A percentile compares a stretch with the other conserved stretches of the same genome.
phyloP scores from a whole-genome alignment of 2,113 vertebrate genomes.

The Zosterops japonicus region DNA sequence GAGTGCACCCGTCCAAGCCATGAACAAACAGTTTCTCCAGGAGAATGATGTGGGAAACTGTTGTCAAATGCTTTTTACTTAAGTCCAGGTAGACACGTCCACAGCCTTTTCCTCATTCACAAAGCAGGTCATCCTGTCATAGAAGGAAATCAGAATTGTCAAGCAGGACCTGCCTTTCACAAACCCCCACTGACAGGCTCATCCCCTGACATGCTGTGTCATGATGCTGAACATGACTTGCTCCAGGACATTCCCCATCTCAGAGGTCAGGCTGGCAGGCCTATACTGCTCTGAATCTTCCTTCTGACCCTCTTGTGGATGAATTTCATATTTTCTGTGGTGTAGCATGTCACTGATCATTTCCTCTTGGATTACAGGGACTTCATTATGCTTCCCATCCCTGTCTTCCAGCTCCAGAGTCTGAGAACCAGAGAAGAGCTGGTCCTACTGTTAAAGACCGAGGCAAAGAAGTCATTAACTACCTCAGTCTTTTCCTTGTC shows the following conservation, averaged over 20 bases:
- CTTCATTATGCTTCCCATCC: not conserved
- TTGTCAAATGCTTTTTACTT: not conserved
- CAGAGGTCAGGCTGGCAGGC: not conserved
- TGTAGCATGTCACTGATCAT: not conserved
- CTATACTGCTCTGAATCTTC: not conserved
- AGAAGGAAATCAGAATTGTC: not conserved
- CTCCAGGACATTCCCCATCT: not conserved
- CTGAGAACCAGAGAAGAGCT: not conserved
- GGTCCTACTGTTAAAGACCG: not conserved
- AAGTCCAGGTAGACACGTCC: rapidly evolving
- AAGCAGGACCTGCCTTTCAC: not conserved
- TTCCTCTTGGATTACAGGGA: not conserved
- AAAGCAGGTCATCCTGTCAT: not conserved
- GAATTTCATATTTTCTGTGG: not conserved
- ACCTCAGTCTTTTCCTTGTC: not conserved
- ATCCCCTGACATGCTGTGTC: too few relatives aligned
- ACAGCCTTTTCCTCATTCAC: not conserved
- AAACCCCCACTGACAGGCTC: not conserved
- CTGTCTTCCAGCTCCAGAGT: not conserved
- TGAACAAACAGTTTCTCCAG: not conserved
- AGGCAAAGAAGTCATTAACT: not conserved
- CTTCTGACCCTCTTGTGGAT: not conserved
- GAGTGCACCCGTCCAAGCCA: not conserved
- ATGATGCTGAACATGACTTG: not conserved
- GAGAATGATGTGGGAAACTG: not conserved